Evolutionary conservation across 2,797 vertebrate species (phyloP).

Genomic region (Melanotaenia boesemani): DNA sequence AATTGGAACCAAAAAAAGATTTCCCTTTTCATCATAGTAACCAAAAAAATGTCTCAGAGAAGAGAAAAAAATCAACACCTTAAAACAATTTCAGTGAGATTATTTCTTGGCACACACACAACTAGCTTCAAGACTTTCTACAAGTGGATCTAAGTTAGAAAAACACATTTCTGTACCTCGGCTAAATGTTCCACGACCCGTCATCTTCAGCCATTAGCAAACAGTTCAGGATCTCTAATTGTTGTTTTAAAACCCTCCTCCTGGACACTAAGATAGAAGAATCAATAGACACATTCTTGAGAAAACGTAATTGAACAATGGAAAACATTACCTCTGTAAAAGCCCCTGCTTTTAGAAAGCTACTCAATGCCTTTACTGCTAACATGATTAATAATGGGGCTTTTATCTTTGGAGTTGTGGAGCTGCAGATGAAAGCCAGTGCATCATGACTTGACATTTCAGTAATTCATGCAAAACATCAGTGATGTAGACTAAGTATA

Average conservation of each 20-base stretch:
- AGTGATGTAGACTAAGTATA: background rate
- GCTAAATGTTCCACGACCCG: background rate
- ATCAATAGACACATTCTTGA: constrained; percentile 28
- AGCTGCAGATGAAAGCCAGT: constrained; percentile 11
- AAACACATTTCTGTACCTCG: constrained; percentile 1
- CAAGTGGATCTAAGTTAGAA: constrained; percentile 6
- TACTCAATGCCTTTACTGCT: constrained; percentile 2
- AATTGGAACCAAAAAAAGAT: background rate
- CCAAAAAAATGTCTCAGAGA: too few species aligned
- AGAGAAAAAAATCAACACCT: too few species aligned
- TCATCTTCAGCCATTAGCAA: constrained; percentile 10
- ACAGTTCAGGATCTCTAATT: constrained; percentile 7
- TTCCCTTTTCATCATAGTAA: too few species aligned
- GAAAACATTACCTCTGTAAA: constrained; percentile 11
- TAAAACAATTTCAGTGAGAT: background rate
- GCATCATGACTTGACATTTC: constrained; percentile 1
- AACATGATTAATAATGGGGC: constrained; percentile 33
- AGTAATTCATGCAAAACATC: background rate
- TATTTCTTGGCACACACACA: background rate
- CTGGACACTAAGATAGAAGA: constrained; percentile 17
- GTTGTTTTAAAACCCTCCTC: constrained; percentile 17
- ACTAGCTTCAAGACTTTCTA: background rate
- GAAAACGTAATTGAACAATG: constrained; percentile 26
- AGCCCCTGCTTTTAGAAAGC: constrained; percentile 32
- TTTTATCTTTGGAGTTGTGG: background rate